Base-by-base conservation (phyloP, 2,797 vertebrate genomes). In the Cyprinella venusta region DNA sequence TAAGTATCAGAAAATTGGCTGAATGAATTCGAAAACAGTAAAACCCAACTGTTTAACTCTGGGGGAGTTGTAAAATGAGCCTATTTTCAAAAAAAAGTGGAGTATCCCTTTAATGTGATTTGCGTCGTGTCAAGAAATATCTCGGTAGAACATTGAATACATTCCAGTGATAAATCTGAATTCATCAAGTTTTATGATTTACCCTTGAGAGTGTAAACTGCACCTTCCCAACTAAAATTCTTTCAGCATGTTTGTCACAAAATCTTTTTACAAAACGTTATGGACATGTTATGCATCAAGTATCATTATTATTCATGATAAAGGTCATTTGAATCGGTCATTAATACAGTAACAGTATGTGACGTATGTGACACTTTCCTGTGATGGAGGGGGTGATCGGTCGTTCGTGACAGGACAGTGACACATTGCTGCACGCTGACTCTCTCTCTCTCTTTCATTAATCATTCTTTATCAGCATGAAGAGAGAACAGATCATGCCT, bases 381-480 rank as follows among this genome's bases (percentile, higher is more conserved):
- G 48, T 76, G 64, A 82, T 45, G 48, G 63, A 82, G 61, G 63
- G 9, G 63, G 38, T 76, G 50, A 76, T 76, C 76, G 72, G 36
- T 45, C 26, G 19, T 33, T 82, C 18, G 50, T 81, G 80, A 64
- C 68, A 48, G 56, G 56, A 71, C 54, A 30, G 24, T 82, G 48
- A 59, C 81, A 67, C 38, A 59, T 38, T n/a, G 45, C 81, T 67
- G 48, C n/a, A 45, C 13, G 12, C 18, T 3, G 30, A 40, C 72
- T 76, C 61, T 67, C 48, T 80, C 48, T 52, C 52, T 63, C 19
- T 36, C 54, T 67, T 76, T 68, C 81, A 82, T 82, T 82, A 82
- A 76, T 82, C 81, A 76, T 64, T 69, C 38, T 76, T 82, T 68
- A 82, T 76, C 72, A 82, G 72, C 81, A 69, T 36, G 50, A 76